A percentile compares a stretch with the other conserved stretches of the same genome.
phyloP scores from a whole-genome alignment of 2,113 vertebrate species.

The Chaetura pelagica region DNA sequence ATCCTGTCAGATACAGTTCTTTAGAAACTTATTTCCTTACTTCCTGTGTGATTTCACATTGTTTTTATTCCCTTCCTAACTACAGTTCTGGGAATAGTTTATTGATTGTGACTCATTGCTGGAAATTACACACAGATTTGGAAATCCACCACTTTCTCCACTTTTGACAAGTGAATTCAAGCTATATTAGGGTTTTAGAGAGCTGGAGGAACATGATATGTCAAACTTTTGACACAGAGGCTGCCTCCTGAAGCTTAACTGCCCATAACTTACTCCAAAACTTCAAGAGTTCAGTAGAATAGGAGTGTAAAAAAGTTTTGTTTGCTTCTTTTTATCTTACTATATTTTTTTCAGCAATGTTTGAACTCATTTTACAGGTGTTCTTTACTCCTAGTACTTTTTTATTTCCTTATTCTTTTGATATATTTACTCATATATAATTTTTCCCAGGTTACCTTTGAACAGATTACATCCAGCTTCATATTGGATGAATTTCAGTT shows the following conservation, averaged over 20 bases:
- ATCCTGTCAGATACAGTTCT: not conserved
- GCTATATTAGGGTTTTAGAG: not conserved
- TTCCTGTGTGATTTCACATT: slow-evolving; percentile 41
- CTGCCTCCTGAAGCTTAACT: not conserved
- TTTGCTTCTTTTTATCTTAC: not conserved
- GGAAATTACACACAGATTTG: slow-evolving; percentile 22
- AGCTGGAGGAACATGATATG: not conserved
- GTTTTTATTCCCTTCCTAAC: slow-evolving; percentile 15
- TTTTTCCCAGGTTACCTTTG: not conserved
- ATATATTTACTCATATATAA: not conserved
- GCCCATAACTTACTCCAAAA: not conserved
- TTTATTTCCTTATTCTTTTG: not conserved
- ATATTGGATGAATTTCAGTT: not conserved
- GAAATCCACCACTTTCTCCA: not conserved
- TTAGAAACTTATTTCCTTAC: slow-evolving; percentile 19
- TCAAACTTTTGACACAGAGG: not conserved
- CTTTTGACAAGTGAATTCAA: slow-evolving; percentile 10
- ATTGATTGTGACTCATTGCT: slow-evolving; percentile 44
- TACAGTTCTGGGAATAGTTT: slow-evolving; percentile 35
- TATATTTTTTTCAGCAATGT: not conserved
- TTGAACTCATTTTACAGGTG: not conserved
- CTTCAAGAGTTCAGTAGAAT: not conserved
- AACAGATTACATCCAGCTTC: not conserved
- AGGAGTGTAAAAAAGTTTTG: not conserved
- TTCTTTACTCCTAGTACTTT: not conserved